phyloP scores from a whole-genome alignment of 2,113 vertebrate species.

The Paramisgurnus dabryanus region DNA sequence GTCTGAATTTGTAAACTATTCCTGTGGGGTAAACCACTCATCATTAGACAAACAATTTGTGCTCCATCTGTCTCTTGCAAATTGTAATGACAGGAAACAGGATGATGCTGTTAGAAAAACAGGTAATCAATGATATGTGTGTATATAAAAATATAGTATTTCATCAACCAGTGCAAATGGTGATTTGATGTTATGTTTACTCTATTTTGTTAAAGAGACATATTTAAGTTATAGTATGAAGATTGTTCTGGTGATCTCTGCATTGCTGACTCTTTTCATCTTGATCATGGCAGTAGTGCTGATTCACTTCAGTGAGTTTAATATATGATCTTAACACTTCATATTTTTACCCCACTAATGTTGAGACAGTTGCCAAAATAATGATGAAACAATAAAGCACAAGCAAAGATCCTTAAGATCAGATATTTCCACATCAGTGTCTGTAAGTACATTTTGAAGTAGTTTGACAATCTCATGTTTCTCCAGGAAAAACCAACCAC shows the following conservation, averaged over 20 bases:
- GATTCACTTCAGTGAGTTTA: background rate
- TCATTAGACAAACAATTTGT: conserved; percentile 35
- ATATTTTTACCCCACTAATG: background rate
- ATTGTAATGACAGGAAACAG: background rate
- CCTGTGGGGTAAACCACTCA: conserved; percentile 58
- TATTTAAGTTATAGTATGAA: background rate
- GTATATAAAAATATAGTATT: too few relatives aligned
- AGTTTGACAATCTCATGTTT: background rate
- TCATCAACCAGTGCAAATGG: background rate
- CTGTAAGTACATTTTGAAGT: background rate
- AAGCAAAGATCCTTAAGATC: background rate
- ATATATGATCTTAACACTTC: background rate
- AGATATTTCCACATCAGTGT: background rate
- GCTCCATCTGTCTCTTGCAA: conserved; percentile 24
- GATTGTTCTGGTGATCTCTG: background rate
- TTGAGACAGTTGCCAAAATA: background rate
- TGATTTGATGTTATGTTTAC: background rate
- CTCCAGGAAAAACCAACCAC: conserved; percentile 32
- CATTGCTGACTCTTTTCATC: background rate
- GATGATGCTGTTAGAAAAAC: background rate
- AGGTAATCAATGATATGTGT: too few relatives aligned
- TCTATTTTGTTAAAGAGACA: background rate
- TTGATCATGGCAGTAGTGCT: background rate
- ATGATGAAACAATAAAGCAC: background rate
- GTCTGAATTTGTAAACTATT: conserved; percentile 8